Percentiles rank a stretch among this genome's conserved stretches.
phyloP scores from a whole-genome alignment of 2,113 vertebrate genomes.

The Candoia aspera region DNA sequence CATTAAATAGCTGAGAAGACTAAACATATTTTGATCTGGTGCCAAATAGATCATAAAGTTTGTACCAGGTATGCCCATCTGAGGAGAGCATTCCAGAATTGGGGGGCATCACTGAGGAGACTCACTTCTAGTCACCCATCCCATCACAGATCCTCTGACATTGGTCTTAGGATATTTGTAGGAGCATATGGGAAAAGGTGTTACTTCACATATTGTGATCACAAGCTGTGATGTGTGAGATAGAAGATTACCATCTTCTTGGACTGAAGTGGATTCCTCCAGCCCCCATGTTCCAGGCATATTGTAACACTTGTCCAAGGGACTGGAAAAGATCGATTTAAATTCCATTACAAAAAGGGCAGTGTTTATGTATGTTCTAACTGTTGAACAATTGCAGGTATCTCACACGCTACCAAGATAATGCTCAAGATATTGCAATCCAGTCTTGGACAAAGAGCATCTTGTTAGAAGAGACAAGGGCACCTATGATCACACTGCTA shows the following conservation, averaged over 20 bases:
- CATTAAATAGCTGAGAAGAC: background rate
- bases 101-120: background rate
- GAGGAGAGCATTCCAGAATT: background rate
- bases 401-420: background rate
- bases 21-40: background rate
- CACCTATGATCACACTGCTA: background rate
- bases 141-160: background rate
- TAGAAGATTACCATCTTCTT: background rate
- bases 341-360: background rate
- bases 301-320: background rate
- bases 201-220: background rate
- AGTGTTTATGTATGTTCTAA: background rate
- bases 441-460: background rate
- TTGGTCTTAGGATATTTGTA: background rate
- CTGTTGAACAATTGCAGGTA: background rate
- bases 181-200: background rate
- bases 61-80: background rate
- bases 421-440: background rate
- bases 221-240: background rate
- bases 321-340: background rate
- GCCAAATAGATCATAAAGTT: background rate
- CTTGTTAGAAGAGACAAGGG: background rate
- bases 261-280: background rate
- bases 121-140: too few species aligned
- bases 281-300: background rate